Evolutionary conservation across 1,140 invertebrate species (phyloP).

Genomic region (Pachyrhynchus sulphureomaculatus): DNA sequence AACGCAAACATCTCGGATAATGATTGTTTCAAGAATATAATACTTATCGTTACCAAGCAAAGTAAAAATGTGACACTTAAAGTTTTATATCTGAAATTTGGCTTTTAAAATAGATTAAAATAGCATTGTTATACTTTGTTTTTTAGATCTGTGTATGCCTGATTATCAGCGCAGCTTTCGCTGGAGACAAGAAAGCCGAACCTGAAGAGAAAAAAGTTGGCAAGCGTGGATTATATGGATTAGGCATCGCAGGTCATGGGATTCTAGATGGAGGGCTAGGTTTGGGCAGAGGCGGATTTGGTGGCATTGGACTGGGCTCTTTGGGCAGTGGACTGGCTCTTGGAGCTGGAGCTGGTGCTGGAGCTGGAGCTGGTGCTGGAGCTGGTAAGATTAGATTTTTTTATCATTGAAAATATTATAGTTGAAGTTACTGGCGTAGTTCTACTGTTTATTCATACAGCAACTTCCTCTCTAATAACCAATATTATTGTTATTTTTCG

Average conservation of each 20-base stretch:
- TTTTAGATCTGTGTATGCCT: conserved; percentile 39
- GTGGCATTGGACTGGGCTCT: conserved; percentile 12
- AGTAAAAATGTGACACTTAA: too few relatives aligned
- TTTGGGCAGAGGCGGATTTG: conserved; percentile 15
- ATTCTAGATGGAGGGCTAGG: conserved; percentile 24
- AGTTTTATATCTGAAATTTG: too few relatives aligned
- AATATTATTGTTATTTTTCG: too few relatives aligned
- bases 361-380: conserved; percentile 11
- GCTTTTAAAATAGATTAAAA: too few relatives aligned
- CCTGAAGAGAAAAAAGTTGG: conserved; percentile 33
- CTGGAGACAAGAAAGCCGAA: conserved; percentile 28
- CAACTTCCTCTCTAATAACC: too few relatives aligned
- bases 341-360: conserved; percentile 5
- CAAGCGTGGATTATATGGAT: conserved; percentile 44
- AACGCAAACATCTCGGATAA: too few relatives aligned
- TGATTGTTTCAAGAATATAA: too few relatives aligned
- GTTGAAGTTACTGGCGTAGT: too few relatives aligned
- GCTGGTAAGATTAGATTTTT: not conserved
- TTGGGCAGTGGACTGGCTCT: conserved; percentile 11
- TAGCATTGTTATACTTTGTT: too few relatives aligned
- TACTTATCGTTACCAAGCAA: too few relatives aligned
- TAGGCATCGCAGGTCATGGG: conserved; percentile 38
- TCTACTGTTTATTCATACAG: too few relatives aligned
- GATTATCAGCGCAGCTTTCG: conserved; percentile 32
- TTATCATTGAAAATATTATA: too few relatives aligned